phyloP scores from a whole-genome alignment of 2,888 invertebrate genomes.

The Balanococcus diminutus region DNA sequence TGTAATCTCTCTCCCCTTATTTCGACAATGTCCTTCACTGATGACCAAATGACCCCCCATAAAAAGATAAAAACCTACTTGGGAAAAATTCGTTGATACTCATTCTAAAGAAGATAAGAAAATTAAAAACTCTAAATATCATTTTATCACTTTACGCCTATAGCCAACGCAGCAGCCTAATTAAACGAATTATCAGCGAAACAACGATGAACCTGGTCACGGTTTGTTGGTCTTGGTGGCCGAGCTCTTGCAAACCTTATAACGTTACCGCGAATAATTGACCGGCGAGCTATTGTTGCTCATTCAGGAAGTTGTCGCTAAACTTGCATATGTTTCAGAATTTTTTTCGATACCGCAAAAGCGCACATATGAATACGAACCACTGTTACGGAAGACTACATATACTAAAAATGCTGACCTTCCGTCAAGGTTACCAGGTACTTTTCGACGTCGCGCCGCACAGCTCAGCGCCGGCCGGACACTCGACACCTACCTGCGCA shows the following conservation, averaged over 20 bases:
- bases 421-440: conserved; percentile 8
- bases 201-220: conserved; percentile 28
- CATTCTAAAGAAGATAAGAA: neutral
- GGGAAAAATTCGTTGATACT: no score
- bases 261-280: conserved; percentile 3
- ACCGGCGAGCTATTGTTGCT: neutral
- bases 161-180: neutral
- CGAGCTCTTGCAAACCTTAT: neutral
- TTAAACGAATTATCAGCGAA: conserved; percentile 6
- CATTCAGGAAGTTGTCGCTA: conserved; percentile 34
- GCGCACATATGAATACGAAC: conserved; percentile 3
- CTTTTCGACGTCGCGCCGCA: neutral
- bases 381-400: conserved; percentile 29
- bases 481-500: conserved; percentile 7
- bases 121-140: neutral
- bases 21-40: no score
- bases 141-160: neutral
- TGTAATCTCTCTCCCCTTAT: no score
- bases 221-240: neutral
- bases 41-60: no score
- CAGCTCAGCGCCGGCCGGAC: neutral
- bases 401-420: conserved; percentile 30
- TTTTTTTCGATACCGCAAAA: conserved; percentile 7
- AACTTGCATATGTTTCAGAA: neutral
- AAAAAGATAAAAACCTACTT: no score